Conservation (phyloP, 2,888 invertebrate genomes). For the Rhabditoides inermis region DNA sequence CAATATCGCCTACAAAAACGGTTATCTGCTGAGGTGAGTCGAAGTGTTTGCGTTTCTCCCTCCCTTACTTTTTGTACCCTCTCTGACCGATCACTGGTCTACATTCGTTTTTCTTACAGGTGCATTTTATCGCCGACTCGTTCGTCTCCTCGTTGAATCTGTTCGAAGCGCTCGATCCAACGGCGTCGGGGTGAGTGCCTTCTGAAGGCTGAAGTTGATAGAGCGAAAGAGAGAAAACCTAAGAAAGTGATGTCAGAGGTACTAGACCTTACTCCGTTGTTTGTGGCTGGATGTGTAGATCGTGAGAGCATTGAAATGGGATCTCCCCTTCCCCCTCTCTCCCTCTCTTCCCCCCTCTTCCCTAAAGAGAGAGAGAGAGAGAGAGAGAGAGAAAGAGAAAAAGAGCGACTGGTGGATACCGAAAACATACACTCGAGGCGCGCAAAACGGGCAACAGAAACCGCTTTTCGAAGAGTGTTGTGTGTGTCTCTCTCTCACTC, state of each 20-base stretch:
- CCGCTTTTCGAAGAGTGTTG: too few relatives aligned
- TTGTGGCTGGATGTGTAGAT: background rate
- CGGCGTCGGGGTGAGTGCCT: slow-evolving; percentile 23
- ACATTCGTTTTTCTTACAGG: slow-evolving; percentile 16
- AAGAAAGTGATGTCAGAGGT: slow-evolving; percentile 8
- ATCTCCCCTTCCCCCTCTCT: too few relatives aligned
- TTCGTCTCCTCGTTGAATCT: slow-evolving; percentile 31
- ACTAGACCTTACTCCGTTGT: background rate
- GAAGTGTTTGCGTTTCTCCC: background rate
- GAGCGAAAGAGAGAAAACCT: background rate
- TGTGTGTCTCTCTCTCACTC: too few relatives aligned
- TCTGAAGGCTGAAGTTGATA: background rate
- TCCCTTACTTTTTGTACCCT: background rate
- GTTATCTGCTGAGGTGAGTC: slow-evolving; percentile 28
- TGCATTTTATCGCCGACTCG: slow-evolving; percentile 35
- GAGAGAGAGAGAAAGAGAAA: too few relatives aligned
- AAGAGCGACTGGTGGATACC: too few relatives aligned
- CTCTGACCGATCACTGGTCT: too few relatives aligned
- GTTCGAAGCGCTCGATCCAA: slow-evolving; percentile 27
- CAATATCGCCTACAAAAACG: slow-evolving; percentile 25
- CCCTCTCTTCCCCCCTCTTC: too few relatives aligned
- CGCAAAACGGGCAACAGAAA: too few relatives aligned
- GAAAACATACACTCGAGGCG: too few relatives aligned
- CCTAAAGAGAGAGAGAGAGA: too few relatives aligned
- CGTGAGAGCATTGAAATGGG: background rate